Percentiles rank a stretch among this genome's conserved stretches.
These are phyloP conservation scores for Rhombomys opimus DNA, from an alignment of 2,113 vertebrate genomes.

Conservation along the genomic window DNA sequence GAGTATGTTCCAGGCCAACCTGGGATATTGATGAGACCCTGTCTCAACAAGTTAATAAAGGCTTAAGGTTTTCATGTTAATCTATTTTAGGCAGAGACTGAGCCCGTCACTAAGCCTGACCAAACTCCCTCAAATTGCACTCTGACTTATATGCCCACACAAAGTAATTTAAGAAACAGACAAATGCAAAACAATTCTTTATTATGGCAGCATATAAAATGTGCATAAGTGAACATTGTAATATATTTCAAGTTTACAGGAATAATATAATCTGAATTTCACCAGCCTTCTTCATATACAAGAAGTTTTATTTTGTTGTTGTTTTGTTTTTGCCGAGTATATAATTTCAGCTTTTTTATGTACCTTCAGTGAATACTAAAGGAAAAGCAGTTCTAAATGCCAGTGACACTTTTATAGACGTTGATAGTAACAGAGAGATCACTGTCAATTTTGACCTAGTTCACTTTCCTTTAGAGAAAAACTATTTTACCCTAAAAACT, in stretches of 20 bases:
- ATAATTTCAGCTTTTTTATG: neutral
- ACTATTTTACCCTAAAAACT: neutral
- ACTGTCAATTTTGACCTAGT: neutral
- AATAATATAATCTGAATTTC: neutral
- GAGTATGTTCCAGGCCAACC: neutral
- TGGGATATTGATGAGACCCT: neutral
- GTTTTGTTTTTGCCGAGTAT: neutral
- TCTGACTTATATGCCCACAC: neutral
- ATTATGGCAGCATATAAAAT: slow-evolving; percentile 61
- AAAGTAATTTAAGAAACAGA: neutral
- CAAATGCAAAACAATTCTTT: slow-evolving; percentile 58
- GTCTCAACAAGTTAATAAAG: neutral
- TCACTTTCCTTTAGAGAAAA: slow-evolving; percentile 12
- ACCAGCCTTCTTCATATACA: neutral
- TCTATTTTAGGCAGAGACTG: slow-evolving; percentile 1
- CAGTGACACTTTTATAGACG: neutral
- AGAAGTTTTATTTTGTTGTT: too few species aligned
- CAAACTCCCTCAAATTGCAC: neutral
- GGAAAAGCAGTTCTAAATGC: neutral
- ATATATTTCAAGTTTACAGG: neutral
- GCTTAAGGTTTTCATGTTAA: neutral
- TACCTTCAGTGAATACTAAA: neutral
- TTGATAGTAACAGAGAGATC: neutral
- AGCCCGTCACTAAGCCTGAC: neutral
- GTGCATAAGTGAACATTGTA: slow-evolving; percentile 13